Evolutionary conservation across 1,140 invertebrate genomes (phyloP).

Genomic region (Anadara kagoshimensis): DNA sequence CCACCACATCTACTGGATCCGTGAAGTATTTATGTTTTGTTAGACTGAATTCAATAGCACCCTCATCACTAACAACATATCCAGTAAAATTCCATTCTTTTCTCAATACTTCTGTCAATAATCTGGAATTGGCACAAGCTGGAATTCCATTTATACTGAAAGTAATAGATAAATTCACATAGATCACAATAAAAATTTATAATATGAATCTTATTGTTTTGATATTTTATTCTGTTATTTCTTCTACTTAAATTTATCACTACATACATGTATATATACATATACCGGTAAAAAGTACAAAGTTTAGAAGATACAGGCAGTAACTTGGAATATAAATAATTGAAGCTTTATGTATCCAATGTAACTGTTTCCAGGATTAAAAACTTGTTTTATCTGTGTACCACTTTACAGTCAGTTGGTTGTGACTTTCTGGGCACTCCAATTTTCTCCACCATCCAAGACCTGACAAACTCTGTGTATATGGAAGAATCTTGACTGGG

Average conservation of each 20-base stretch:
- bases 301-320: background rate
- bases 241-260: too few species aligned
- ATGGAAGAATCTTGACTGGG: too few species aligned
- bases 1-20: constrained; percentile 45
- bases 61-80: constrained; percentile 69
- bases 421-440: too few species aligned
- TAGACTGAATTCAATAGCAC: constrained; percentile 60
- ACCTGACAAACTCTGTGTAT: too few species aligned
- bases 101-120: constrained; percentile 64
- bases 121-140: constrained; percentile 65
- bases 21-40: constrained; percentile 52
- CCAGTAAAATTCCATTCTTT: constrained; percentile 67
- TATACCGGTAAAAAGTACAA: background rate
- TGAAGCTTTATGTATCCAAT: background rate
- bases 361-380: too few species aligned
- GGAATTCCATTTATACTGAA: constrained; percentile 68
- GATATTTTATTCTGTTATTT: background rate
- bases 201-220: background rate
- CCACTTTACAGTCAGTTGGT: too few species aligned
- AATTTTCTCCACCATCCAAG: too few species aligned
- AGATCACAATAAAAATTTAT: too few species aligned
- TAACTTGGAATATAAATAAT: background rate
- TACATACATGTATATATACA: background rate
- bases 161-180: background rate
- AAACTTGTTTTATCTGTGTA: too few species aligned